Evolutionary conservation across 1,140 invertebrate species (phyloP).

Genomic region (Thereuonema tuberculata): DNA sequence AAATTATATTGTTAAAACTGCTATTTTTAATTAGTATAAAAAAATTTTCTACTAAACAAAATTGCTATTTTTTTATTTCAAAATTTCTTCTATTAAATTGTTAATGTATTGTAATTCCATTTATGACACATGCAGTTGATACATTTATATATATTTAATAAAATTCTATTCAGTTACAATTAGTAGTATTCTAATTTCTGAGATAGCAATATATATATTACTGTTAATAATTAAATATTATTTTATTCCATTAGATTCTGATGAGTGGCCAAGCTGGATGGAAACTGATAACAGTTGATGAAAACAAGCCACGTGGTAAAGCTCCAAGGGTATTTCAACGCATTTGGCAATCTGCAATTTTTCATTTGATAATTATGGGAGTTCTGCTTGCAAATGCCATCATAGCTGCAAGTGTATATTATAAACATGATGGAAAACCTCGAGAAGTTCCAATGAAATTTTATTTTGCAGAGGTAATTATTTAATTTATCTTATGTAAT

Average conservation of each 20-base stretch:
- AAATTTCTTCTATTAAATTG: too few relatives aligned
- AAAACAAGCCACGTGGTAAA: slow-evolving; percentile 78
- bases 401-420: slow-evolving; percentile 90
- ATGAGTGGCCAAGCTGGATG: slow-evolving; percentile 78
- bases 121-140: too few relatives aligned
- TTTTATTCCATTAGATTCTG: slow-evolving; percentile 50
- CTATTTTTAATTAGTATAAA: too few relatives aligned
- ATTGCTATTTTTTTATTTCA: too few relatives aligned
- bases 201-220: too few relatives aligned
- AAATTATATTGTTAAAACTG: too few relatives aligned
- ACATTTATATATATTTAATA: too few relatives aligned
- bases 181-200: too few relatives aligned
- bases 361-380: slow-evolving; percentile 80
- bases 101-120: too few relatives aligned
- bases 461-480: slow-evolving; percentile 77
- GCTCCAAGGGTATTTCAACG: slow-evolving; percentile 76
- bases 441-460: slow-evolving; percentile 72
- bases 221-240: too few relatives aligned
- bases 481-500: background rate
- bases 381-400: slow-evolving; percentile 90
- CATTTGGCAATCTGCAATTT: slow-evolving; percentile 74
- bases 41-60: too few relatives aligned
- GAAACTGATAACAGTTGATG: slow-evolving; percentile 88
- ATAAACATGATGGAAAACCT: slow-evolving; percentile 74
- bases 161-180: too few relatives aligned